These are phyloP conservation scores for Apodemus agrarius DNA, from an alignment of 2,797 vertebrate species.

Conservation along the genomic window DNA sequence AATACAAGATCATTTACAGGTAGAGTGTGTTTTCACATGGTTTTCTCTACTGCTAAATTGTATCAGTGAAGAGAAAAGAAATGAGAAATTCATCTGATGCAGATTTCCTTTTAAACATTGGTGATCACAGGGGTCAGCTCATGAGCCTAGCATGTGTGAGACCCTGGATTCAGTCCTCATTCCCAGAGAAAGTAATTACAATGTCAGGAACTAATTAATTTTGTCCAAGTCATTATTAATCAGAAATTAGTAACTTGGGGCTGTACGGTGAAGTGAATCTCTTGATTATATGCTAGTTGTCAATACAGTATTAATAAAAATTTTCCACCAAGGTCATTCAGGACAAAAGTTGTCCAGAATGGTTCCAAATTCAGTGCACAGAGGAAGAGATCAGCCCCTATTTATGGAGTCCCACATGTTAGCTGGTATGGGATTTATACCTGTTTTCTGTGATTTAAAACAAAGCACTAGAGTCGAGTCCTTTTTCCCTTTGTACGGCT, in stretches of 20 bases:
- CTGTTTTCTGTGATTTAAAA: not conserved
- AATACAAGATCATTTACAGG: conserved; percentile 98
- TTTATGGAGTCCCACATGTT: not conserved
- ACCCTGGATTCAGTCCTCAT: not conserved
- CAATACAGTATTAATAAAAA: not conserved
- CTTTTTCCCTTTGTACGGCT: not conserved
- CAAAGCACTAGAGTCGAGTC: not conserved
- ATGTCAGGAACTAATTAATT: conserved; percentile 40
- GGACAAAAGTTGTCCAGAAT: not conserved
- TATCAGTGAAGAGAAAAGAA: conserved; percentile 35
- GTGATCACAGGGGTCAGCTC: not conserved
- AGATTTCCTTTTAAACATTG: conserved; percentile 40
- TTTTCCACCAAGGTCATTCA: not conserved
- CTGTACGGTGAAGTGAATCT: not conserved
- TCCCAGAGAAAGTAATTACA: not conserved
- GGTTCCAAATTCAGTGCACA: not conserved
- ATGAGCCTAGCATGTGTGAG: not conserved
- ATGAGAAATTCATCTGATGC: not conserved
- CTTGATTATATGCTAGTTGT: conserved; percentile 30
- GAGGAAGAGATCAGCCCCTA: not conserved
- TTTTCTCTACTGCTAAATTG: not conserved
- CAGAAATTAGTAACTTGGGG: conserved; percentile 16
- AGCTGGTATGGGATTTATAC: not conserved
- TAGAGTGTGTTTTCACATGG: conserved; percentile 61
- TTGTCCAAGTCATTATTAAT: conserved; percentile 40